Percentiles rank a stretch among this genome's conserved stretches.
Conservation (phyloP, 2,113 vertebrate genomes). For the Corythoichthys intestinalis region DNA sequence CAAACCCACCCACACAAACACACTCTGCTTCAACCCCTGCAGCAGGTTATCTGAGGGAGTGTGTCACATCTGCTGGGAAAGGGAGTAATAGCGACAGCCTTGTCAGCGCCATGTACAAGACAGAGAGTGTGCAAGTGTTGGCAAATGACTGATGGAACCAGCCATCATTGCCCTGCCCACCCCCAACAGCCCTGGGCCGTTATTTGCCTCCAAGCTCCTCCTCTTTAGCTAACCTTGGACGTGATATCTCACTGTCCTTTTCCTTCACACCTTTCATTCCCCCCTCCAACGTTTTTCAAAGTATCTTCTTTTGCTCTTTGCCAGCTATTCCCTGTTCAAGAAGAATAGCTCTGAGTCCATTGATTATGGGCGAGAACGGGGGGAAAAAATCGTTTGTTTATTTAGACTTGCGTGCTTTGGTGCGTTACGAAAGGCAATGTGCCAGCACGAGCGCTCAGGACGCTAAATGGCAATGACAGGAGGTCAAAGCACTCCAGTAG, state of each 20-base stretch:
- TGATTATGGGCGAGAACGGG: slow-evolving; percentile 59
- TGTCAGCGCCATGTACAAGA: slow-evolving; percentile 38
- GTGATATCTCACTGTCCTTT: background rate
- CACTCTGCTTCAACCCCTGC: slow-evolving; percentile 13
- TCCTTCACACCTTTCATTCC: background rate
- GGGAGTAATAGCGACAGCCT: slow-evolving; percentile 35
- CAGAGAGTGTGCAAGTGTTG: slow-evolving; percentile 39
- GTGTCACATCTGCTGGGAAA: slow-evolving; percentile 55
- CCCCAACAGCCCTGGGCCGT: slow-evolving; percentile 47
- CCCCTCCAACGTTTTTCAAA: background rate
- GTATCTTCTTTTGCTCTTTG: slow-evolving; percentile 8
- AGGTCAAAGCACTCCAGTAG: slow-evolving; percentile 37
- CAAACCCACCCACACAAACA: background rate
- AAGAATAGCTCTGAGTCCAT: slow-evolving; percentile 12
- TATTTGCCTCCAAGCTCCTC: slow-evolving; percentile 39
- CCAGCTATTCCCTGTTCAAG: background rate
- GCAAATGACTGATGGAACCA: slow-evolving; percentile 63
- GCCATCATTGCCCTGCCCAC: slow-evolving; percentile 45
- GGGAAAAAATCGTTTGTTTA: slow-evolving; percentile 56
- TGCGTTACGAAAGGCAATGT: slow-evolving; percentile 41
- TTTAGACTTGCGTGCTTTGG: slow-evolving; percentile 55
- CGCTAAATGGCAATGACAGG: slow-evolving; percentile 53
- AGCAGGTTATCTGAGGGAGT: slow-evolving; percentile 56
- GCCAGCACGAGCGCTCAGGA: slow-evolving; percentile 33
- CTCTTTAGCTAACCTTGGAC: slow-evolving; percentile 34